Percentiles rank a stretch among this genome's conserved stretches.
Conservation (phyloP, 2,113 vertebrate species). For the Rissa tridactyla region DNA sequence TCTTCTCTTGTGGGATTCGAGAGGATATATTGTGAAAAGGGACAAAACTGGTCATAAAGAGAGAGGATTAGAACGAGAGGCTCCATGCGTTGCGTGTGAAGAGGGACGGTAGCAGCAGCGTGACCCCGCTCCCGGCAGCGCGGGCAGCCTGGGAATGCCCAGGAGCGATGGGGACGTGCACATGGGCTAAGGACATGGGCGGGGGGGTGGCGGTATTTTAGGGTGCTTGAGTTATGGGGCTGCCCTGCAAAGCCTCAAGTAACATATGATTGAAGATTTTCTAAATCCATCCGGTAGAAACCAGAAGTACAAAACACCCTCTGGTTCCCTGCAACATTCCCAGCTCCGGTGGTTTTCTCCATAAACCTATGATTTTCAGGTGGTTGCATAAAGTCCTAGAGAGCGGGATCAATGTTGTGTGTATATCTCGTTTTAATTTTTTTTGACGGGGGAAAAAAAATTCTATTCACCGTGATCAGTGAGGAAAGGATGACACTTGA, state of each 20-base stretch:
- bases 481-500: background rate
- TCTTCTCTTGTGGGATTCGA: background rate
- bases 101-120: background rate
- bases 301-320: background rate
- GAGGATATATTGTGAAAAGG: background rate
- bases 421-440: background rate
- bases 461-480: background rate
- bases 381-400: background rate
- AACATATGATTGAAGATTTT: background rate
- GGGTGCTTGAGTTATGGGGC: background rate
- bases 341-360: background rate
- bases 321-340: background rate
- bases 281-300: background rate
- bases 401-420: background rate
- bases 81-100: rapidly evolving
- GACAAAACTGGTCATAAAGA: background rate
- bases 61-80: background rate
- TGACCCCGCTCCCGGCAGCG: background rate
- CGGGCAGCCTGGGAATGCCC: rapidly evolving
- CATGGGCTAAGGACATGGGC: rapidly evolving
- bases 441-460: background rate
- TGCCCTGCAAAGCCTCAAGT: background rate
- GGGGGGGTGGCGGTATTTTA: background rate
- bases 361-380: background rate
- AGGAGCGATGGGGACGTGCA: background rate